Percentiles rank a stretch among this genome's conserved stretches.
Evolutionary conservation across 2,797 vertebrate genomes (phyloP).

Genomic region (Anomalospiza imberbis): DNA sequence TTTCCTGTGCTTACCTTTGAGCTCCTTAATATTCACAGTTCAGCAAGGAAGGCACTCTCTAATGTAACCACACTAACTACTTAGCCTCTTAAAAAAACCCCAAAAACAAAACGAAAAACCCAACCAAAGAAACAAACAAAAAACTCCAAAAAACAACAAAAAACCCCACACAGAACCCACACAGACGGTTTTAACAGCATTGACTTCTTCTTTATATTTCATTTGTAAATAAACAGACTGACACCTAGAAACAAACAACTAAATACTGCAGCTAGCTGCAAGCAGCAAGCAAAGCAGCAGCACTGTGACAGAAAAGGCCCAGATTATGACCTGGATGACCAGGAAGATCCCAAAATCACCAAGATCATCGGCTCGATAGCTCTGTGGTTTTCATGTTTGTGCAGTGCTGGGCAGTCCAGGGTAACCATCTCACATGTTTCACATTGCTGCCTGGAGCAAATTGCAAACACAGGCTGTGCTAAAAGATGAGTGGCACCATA

Average conservation of each 20-base stretch:
- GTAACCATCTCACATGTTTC: not conserved
- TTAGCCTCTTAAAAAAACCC: not conserved
- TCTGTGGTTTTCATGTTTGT: not conserved
- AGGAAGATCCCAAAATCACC: not conserved
- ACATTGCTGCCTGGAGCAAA: not conserved
- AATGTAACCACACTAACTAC: not conserved
- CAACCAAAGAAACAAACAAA: not conserved
- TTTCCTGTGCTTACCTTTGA: not conserved
- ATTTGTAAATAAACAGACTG: not conserved
- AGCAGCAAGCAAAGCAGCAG: not conserved
- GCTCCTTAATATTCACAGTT: not conserved
- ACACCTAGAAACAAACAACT: not conserved
- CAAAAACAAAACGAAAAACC: not conserved
- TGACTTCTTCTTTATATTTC: not conserved
- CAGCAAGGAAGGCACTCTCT: not conserved
- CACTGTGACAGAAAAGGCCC: rapidly evolving
- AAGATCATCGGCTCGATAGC: rapidly evolving
- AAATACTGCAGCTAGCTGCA: not conserved
- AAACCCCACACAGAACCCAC: not conserved
- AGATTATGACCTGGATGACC: not conserved
- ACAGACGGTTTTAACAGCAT: not conserved
- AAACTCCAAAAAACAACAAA: not conserved
- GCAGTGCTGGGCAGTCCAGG: not conserved
- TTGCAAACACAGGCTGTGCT: not conserved
- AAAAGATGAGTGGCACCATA: not conserved